Conservation (phyloP, 37 sponge, comb jelly and placozoan species). For the Agelas oroides region DNA sequence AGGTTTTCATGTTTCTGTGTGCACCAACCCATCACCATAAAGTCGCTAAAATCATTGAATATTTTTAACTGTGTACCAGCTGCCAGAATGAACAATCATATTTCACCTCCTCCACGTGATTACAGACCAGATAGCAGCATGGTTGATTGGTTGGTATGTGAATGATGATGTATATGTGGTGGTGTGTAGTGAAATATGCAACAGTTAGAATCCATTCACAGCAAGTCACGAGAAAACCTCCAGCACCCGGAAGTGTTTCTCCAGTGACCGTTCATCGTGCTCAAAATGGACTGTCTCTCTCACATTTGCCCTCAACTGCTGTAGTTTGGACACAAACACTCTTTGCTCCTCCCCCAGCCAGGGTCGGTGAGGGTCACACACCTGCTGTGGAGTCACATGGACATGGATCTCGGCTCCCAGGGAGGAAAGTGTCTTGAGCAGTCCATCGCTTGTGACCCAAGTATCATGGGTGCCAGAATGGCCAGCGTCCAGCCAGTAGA, state of each 20-base stretch:
- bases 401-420: conserved; percentile 57
- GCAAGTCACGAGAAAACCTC: conserved; percentile 43
- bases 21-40: no score
- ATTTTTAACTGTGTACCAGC: no score
- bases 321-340: conserved; percentile 65
- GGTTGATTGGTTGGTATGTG: no score
- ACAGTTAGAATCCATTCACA: no score
- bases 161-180: no score
- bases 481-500: conserved; percentile 93
- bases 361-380: conserved; percentile 49
- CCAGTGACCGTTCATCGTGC: conserved; percentile 63
- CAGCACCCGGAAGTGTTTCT: conserved; percentile 81
- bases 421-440: conserved; percentile 43
- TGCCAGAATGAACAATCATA: no score
- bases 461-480: conserved; percentile 82
- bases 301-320: conserved; percentile 44
- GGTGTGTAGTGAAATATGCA: no score
- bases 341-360: conserved; percentile 83
- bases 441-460: conserved; percentile 73
- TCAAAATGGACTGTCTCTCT: conserved; percentile 72
- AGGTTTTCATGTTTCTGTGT: neutral
- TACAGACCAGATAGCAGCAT: no score
- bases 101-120: no score
- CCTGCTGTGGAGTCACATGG: conserved; percentile 90
- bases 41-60: no score